phyloP scores from a whole-genome alignment of 2,888 invertebrate genomes.

The Drosophila nr. perissopoda region DNA sequence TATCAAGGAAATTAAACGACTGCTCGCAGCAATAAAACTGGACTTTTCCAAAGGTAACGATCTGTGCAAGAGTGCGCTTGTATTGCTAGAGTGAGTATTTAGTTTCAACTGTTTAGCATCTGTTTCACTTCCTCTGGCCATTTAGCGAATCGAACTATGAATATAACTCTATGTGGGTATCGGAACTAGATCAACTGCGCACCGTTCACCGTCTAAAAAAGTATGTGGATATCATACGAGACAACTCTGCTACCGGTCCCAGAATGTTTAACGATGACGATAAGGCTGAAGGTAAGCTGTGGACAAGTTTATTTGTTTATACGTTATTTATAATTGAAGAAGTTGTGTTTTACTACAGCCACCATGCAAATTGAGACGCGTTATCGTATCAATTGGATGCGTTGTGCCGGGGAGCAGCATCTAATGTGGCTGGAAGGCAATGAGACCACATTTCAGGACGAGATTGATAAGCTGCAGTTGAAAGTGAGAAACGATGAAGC shows the following conservation, averaged over 20 bases:
- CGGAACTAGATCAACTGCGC: not conserved
- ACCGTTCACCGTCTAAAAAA: rapidly evolving
- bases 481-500: not conserved
- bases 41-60: slow-evolving; percentile 28
- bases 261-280: slow-evolving; percentile 3
- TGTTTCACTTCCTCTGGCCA: not conserved
- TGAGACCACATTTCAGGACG: slow-evolving; percentile 13
- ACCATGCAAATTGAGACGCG: slow-evolving; percentile 44
- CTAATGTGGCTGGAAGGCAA: slow-evolving; percentile 12
- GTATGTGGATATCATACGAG: not conserved
- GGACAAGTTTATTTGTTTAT: not conserved
- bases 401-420: slow-evolving; percentile 45
- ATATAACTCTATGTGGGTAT: slow-evolving; percentile 31
- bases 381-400: slow-evolving; percentile 57
- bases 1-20: slow-evolving; percentile 36
- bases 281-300: not conserved
- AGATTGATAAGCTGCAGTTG: slow-evolving; percentile 3
- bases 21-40: slow-evolving; percentile 25
- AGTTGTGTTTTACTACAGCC: slow-evolving; percentile 14
- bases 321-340: not conserved
- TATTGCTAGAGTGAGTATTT: slow-evolving; percentile 33
- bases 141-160: slow-evolving; percentile 39
- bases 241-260: rapidly evolving
- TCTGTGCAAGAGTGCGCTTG: slow-evolving; percentile 29
- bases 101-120: not conserved